A percentile compares a stretch with the other conserved stretches of the same genome.
These are phyloP conservation scores for Ischnus inquisitorius DNA, from an alignment of 2,888 invertebrate species.

Conservation along the genomic window DNA sequence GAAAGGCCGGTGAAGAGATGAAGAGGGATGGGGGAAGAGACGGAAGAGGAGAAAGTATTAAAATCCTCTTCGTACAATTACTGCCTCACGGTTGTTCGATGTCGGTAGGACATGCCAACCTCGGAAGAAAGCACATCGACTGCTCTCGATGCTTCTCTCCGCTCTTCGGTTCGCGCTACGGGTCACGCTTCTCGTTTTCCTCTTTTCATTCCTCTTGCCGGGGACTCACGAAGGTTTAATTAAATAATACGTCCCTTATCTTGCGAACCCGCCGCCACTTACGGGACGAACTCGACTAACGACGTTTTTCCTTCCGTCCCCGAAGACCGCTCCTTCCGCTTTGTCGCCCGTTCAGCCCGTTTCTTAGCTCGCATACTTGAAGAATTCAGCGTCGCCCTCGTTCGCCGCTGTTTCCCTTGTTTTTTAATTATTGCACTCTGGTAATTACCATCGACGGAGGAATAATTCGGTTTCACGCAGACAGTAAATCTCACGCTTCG, in stretches of 20 bases:
- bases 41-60: conserved; percentile 44
- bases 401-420: conserved; percentile 27
- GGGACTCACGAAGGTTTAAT: conserved; percentile 69
- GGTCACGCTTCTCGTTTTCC: conserved; percentile 33
- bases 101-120: conserved; percentile 10
- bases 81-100: conserved; percentile 46
- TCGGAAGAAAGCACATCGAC: conserved; percentile 24
- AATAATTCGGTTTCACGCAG: not conserved
- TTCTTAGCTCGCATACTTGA: conserved; percentile 25
- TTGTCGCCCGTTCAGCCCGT: conserved; percentile 22
- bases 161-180: conserved; percentile 34
- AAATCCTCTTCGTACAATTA: conserved; percentile 67
- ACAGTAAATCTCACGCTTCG: conserved; percentile 23
- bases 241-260: conserved; percentile 71
- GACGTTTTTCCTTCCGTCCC: conserved; percentile 38
- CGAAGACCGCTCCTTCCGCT: not conserved
- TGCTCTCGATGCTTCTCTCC: conserved; percentile 25
- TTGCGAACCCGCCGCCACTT: conserved; percentile 11
- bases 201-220: conserved; percentile 20
- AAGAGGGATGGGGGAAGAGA: conserved; percentile 29
- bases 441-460: conserved; percentile 44
- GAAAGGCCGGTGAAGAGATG: conserved; percentile 42
- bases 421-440: conserved; percentile 56
- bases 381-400: not conserved
- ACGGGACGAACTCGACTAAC: conserved; percentile 31